Conservation (phyloP, 1,140 invertebrate species). For the Meloidogyne hapla region DNA sequence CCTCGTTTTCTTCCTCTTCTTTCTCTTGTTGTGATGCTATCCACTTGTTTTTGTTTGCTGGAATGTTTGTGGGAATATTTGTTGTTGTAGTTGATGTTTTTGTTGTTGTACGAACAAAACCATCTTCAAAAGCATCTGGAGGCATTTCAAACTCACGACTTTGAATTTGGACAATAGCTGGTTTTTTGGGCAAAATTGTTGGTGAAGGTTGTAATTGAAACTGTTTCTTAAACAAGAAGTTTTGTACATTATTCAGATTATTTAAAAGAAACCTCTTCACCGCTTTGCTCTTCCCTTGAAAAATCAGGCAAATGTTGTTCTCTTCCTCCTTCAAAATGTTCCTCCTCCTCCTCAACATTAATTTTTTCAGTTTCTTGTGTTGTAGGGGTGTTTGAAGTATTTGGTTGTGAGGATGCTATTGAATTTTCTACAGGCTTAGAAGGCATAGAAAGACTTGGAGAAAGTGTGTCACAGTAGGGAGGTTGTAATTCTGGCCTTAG, state of each 20-base stretch:
- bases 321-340: background rate
- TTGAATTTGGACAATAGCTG: conserved; percentile 36
- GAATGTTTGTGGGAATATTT: background rate
- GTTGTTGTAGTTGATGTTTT: background rate
- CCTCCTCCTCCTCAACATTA: background rate
- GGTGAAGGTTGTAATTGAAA: background rate
- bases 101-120: background rate
- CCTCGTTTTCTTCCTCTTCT: background rate
- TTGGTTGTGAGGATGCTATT: background rate
- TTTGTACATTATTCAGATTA: background rate
- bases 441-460: conserved; percentile 44
- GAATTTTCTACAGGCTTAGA: conserved; percentile 13
- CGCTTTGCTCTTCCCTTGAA: background rate
- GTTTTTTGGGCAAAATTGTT: conserved; percentile 29
- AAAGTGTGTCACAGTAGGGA: conserved; percentile 58
- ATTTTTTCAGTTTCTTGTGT: background rate
- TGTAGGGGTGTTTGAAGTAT: background rate
- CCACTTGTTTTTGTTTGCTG: background rate
- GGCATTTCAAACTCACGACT: conserved; percentile 54
- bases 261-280: background rate
- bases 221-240: background rate
- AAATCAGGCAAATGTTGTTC: background rate
- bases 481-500: conserved; percentile 52
- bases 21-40: background rate
- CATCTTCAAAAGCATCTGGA: conserved; percentile 54